phyloP scores from a whole-genome alignment of 2,888 invertebrate genomes.

The Carterocephalus palaemon region DNA sequence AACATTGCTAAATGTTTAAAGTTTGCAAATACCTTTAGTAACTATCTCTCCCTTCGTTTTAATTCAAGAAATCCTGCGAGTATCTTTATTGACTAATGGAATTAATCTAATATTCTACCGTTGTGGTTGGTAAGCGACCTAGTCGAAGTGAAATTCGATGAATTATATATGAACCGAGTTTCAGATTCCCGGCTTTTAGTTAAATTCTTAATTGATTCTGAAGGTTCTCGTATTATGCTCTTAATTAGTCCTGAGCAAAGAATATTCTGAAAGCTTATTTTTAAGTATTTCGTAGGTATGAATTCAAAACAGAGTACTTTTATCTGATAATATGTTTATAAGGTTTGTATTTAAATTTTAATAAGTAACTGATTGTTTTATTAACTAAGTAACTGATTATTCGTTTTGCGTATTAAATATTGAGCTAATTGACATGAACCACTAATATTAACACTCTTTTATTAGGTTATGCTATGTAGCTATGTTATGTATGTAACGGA shows the following conservation, averaged over 20 bases:
- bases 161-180: slow-evolving; percentile 32
- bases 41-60: slow-evolving; percentile 12
- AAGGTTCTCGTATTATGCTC: background rate
- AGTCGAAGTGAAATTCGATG: slow-evolving; percentile 38
- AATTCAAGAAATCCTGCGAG: slow-evolving; percentile 17
- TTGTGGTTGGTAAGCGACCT: slow-evolving; percentile 55
- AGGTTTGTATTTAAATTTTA: too few relatives aligned
- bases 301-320: too few relatives aligned
- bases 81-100: slow-evolving; percentile 25
- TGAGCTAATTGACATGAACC: too few relatives aligned
- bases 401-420: too few relatives aligned
- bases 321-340: too few relatives aligned
- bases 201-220: background rate
- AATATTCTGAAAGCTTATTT: too few relatives aligned
- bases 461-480: too few relatives aligned
- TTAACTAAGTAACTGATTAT: too few relatives aligned
- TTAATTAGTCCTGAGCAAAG: background rate
- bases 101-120: slow-evolving; percentile 50
- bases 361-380: too few relatives aligned
- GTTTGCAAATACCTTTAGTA: slow-evolving; percentile 4
- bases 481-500: too few relatives aligned
- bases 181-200: slow-evolving; percentile 11
- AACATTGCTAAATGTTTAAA: slow-evolving; percentile 13
- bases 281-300: too few relatives aligned
- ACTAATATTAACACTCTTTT: too few relatives aligned